Evolutionary conservation across 1,140 invertebrate species (phyloP), one percentile per base, ranked within the genome.

Genomic region (Phymorhynchus buccinoides): DNA sequence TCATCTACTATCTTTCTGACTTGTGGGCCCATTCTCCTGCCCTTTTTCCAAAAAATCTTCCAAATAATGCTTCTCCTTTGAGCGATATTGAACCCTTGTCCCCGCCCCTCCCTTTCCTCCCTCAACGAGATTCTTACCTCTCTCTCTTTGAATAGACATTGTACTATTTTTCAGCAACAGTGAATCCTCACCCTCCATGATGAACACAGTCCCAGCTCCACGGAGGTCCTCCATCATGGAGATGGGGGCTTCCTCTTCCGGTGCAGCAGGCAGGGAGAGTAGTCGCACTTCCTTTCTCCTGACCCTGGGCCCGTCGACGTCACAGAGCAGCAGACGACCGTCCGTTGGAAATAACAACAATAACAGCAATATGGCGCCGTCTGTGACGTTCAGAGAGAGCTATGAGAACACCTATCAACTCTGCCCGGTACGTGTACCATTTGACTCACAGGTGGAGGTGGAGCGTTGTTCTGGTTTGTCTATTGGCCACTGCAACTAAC

Each of bases 351-450:
- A 3, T 18, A 52, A 52, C 48, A 62, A 71, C 83, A 32, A 3
- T 18, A 52, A 52, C 48, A 62, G n/a, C 56, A 27, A 6, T 22
- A 27, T 27, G 56, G 56, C 56, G 22, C 14, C 56, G 14, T 27
- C 12, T 14, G 14, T 27, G 12, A 27, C n/a, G 18, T 27, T 27
- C 56, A 62, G 56, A 16, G 22, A 27, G 56, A 27, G 18, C 22
- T 86, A 86, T 75, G 88, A 89, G 80, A 89, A 89, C 37, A 86
- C 87, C 9, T 89, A 88, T 83, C 88, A 84, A 79, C 48, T 81
- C 4, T 86, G 86, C 79, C 88, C 88, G 30, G 87, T 80, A 32
- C 22, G 79, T 80, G 77, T 41, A 14, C 18, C 73, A 1, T 77
- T 6, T 22, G 32, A 22, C n/a, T n/a, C n/a, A n/a, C n/a, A n/a